These are phyloP conservation scores for Dryoscopus gambensis DNA, from an alignment of 2,113 vertebrate genomes.

Conservation along the genomic window DNA sequence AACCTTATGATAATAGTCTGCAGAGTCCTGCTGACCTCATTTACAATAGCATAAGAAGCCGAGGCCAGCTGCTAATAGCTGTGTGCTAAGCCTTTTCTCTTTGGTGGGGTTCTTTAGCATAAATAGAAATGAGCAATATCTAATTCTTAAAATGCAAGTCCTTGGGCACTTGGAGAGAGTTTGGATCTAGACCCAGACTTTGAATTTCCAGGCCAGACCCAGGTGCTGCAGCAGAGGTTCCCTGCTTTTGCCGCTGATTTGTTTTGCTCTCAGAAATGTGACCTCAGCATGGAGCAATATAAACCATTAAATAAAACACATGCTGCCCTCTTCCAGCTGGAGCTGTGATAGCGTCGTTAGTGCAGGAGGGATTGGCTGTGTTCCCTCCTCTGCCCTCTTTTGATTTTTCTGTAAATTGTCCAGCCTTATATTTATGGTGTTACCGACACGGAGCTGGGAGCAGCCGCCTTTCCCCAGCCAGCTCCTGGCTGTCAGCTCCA, in stretches of 20 bases:
- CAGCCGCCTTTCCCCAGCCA: not conserved
- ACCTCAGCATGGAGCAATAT: not conserved
- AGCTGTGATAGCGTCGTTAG: not conserved
- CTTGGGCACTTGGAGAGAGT: not conserved
- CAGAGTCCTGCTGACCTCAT: not conserved
- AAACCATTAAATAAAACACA: not conserved
- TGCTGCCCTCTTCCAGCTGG: conserved; percentile 38
- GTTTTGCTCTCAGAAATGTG: not conserved
- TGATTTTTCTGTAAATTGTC: not conserved
- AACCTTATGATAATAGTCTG: not conserved
- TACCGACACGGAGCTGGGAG: accelerated
- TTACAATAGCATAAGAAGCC: not conserved
- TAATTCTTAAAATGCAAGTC: not conserved
- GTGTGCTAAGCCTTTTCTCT: not conserved
- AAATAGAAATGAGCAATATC: not conserved
- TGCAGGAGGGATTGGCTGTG: not conserved
- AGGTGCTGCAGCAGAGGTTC: not conserved
- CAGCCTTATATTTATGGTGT: not conserved
- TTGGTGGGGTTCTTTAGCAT: not conserved
- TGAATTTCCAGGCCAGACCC: not conserved
- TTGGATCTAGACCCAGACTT: not conserved
- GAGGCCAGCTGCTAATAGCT: not conserved
- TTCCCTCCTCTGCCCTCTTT: not conserved
- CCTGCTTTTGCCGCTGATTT: not conserved
- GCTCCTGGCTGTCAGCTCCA: not conserved